phyloP scores from a whole-genome alignment of 2,797 vertebrate genomes.

The Eremophila alpestris region DNA sequence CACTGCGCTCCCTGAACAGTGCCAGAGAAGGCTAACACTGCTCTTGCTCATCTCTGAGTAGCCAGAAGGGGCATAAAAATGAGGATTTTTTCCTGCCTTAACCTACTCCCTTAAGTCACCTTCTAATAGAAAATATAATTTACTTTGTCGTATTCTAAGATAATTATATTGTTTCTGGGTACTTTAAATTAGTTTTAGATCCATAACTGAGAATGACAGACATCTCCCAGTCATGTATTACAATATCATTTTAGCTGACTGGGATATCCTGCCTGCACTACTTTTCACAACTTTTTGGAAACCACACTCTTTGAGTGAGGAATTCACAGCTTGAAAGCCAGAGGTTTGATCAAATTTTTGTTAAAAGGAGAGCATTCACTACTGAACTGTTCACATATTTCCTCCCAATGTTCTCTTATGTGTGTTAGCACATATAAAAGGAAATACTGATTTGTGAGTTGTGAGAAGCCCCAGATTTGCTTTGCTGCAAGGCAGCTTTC shows the following conservation, averaged over 20 bases:
- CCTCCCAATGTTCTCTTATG: neutral
- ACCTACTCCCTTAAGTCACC: neutral
- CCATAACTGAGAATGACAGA: neutral
- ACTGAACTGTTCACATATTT: neutral
- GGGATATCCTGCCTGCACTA: neutral
- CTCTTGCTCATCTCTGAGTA: neutral
- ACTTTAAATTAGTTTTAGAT: neutral
- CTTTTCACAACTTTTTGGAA: neutral
- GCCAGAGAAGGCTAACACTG: neutral
- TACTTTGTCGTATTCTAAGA: neutral
- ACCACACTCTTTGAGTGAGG: neutral
- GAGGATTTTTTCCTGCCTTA: neutral
- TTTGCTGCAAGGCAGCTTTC: neutral
- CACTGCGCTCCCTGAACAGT: neutral
- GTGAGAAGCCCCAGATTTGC: neutral
- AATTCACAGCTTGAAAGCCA: neutral
- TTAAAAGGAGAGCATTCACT: neutral
- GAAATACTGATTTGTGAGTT: neutral
- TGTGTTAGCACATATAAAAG: neutral
- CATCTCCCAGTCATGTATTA: neutral
- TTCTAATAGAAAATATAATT: neutral
- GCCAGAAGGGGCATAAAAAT: neutral
- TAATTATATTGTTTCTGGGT: neutral
- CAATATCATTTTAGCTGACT: neutral
- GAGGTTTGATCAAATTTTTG: neutral